Percentiles rank a stretch among this genome's conserved stretches.
These are phyloP conservation scores for Cyprinella venusta DNA, from an alignment of 2,797 vertebrate genomes.

Conservation along the genomic window DNA sequence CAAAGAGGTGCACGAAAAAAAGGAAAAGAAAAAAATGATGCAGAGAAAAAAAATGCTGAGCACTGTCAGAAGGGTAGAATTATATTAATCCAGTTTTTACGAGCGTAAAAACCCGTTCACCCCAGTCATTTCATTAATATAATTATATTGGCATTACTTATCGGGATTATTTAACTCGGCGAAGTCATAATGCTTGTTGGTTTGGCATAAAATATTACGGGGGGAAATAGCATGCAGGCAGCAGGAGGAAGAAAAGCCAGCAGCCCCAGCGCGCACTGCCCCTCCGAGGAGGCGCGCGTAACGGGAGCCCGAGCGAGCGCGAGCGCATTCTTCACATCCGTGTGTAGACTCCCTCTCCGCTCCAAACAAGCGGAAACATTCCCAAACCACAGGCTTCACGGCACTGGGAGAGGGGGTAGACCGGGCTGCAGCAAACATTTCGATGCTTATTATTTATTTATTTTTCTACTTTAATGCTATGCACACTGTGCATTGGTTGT, in stretches of 20 bases:
- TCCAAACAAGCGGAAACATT: conserved; percentile 51
- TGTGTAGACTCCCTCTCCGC: conserved; percentile 30
- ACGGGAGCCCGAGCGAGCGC: conserved; percentile 40
- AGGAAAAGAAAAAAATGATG: background rate
- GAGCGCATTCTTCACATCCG: conserved; percentile 49
- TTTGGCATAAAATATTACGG: conserved; percentile 40
- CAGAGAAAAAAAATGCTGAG: conserved; percentile 25
- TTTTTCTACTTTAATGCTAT: conserved; percentile 7
- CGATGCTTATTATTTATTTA: conserved; percentile 8
- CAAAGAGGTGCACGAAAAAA: background rate
- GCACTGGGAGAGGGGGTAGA: conserved; percentile 28
- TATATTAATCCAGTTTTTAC: conserved; percentile 38
- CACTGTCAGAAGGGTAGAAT: background rate
- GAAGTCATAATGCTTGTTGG: conserved; percentile 42
- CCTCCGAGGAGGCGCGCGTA: conserved; percentile 58
- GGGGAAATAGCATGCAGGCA: conserved; percentile 1
- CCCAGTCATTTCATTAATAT: conserved; percentile 46
- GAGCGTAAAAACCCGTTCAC: conserved; percentile 33
- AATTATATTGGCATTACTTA: conserved; percentile 46
- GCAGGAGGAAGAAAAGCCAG: conserved; percentile 13
- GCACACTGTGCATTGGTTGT: background rate
- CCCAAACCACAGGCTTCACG: conserved; percentile 45
- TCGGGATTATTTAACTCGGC: conserved; percentile 43
- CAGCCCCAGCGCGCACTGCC: conserved; percentile 64
- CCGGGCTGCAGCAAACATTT: conserved; percentile 15